Evolutionary conservation across 2,113 vertebrate species (phyloP), one percentile per base, ranked within the genome.

Genomic region (Alethe castanea): DNA sequence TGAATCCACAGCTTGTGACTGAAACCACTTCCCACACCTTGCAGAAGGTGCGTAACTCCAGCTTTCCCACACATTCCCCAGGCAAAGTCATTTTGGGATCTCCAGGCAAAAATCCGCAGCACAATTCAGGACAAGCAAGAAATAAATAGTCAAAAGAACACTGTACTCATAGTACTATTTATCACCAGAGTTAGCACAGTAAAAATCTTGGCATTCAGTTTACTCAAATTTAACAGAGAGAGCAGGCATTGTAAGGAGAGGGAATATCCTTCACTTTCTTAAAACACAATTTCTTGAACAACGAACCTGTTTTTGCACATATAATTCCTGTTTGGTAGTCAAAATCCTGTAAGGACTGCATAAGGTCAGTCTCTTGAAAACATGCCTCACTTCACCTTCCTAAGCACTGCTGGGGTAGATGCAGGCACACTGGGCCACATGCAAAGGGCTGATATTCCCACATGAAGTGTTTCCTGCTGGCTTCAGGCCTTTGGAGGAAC

Each of bases 1-100:
- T 91, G 70, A 72, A 61, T 42, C 74, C 50, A 73, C 87, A 96
- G 90, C 90, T 71, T 90, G 82, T 52, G 87, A 91, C 6, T 86
- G 82, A 90, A 95, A 80, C 79, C 81, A 80, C 94, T 94, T 96
- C 87, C 85, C 78, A 94, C 92, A 96, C 92, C 91, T 92, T 88
- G 81, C 90, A 96, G 92, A 91, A 94, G 79, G 92, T 86, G 86
- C 77, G 38, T 71, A 90, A 94, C 95, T 93, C 92, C 82, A 29
- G 57, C 62, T 95, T 95, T 84, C 90, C 81, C 84, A 87, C 89
- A 72, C 76, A 0, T 50, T 87, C 59, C 47, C 50, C 57, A 56
- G 28, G 48, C 28, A 92, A 90, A 97, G 90, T 70, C 26, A 91
- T 86, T 87, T 88, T 54, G 84, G 84, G 81, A 33, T 89, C 73